Evolutionary conservation across 2,797 vertebrate genomes (phyloP), one percentile per base, ranked within the genome.

Genomic region (Pristis pectinata): DNA sequence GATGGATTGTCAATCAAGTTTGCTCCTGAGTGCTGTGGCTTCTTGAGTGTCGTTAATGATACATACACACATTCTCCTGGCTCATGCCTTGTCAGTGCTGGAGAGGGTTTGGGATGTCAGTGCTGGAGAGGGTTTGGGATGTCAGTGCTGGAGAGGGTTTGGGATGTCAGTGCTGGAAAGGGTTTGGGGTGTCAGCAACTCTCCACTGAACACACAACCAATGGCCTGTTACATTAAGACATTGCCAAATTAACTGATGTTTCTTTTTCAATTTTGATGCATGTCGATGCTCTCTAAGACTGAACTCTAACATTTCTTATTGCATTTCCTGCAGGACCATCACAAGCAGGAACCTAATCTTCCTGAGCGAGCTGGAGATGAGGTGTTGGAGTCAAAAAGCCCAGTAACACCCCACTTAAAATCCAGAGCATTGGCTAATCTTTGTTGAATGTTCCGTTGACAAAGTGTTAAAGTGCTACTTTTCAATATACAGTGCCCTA

Each of bases 391-490:
- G 17, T 64, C 67, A 17, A 24, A 67, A 91, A 15, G 34, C n/a
- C 11, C 13, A 44, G 34, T 22, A 22, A 67, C 0, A 6, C n/a
- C 13, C 30, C 22, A 70, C 41, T 70, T 67, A 44, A 70, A 87
- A 70, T 34, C 19, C 64, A 70, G 61, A 92, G 41, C 24, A 72
- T 67, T 22, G 67, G 67, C 67, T 72, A 7, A 74, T 53, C 22
- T 9, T 93, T 93, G 61, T 76, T 4, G 27, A 27, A 53, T 53
- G 15, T 41, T n/a, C 7, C 44, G n/a, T 27, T 34, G 70, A 34
- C 70, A 53, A 76, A 74, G 49, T 27, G 70, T 53, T 94, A 74
- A 74, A 94, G 92, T 94, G 92, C 70, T 56, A 34, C 9, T 76
- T 30, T 94, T n/a, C 49, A 49, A 76, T 17, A 56, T 76, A 34